Percentiles rank a stretch among this genome's conserved stretches.
These are phyloP conservation scores for Clepsis dumicolana DNA, from an alignment of 2,888 invertebrate species.

Conservation along the genomic window DNA sequence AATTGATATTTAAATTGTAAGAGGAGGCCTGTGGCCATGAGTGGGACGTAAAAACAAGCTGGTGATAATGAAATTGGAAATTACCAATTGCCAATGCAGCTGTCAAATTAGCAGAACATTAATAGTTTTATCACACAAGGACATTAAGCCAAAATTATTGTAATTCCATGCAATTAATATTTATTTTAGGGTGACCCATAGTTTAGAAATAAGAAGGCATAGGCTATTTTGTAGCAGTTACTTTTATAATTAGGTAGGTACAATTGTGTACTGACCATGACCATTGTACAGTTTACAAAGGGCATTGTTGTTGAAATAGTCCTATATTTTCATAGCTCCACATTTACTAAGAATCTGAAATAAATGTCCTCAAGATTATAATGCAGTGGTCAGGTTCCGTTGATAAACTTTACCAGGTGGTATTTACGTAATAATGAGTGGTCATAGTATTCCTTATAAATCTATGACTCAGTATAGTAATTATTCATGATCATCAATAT, in stretches of 20 bases:
- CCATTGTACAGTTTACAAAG: no score
- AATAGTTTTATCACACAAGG: neutral
- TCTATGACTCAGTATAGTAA: conserved; percentile 8
- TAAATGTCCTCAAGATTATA: neutral
- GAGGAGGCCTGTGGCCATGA: no score
- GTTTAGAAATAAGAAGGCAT: neutral
- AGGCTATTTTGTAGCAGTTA: neutral
- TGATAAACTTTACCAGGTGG: neutral
- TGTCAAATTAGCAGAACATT: neutral
- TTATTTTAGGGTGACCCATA: neutral
- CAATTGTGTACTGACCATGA: no score
- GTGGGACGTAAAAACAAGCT: no score
- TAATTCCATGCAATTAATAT: neutral
- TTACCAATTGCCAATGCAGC: neutral
- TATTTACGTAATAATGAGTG: neutral
- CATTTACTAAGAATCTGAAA: neutral
- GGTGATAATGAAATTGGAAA: neutral
- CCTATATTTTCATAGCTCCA: neutral
- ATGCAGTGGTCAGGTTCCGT: neutral
- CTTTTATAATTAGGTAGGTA: neutral
- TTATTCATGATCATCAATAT: conserved; percentile 1
- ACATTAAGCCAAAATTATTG: neutral
- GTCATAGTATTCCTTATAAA: conserved; percentile 7
- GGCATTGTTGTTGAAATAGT: no score
- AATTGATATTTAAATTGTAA: no score